Percentiles rank a stretch among this genome's conserved stretches.
These are phyloP conservation scores for Cloeon dipterum DNA, from an alignment of 2,888 invertebrate species.

Conservation along the genomic window DNA sequence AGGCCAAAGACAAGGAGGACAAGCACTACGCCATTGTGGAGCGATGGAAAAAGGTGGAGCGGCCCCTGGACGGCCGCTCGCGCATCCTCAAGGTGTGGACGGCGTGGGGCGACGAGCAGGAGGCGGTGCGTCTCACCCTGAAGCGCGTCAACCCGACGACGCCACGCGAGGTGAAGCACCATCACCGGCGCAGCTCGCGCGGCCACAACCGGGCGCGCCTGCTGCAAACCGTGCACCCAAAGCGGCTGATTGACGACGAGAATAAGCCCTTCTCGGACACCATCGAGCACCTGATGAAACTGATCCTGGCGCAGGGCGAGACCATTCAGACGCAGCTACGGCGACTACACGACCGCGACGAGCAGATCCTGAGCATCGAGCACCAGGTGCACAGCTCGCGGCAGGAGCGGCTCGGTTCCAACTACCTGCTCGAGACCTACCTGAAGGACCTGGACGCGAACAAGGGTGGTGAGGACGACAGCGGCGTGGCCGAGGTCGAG, in stretches of 20 bases:
- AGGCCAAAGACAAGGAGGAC: slow-evolving; percentile 26
- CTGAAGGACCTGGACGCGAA: slow-evolving; percentile 24
- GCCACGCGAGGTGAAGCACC: slow-evolving; percentile 3
- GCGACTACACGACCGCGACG: slow-evolving; percentile 38
- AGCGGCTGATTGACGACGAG: slow-evolving; percentile 13
- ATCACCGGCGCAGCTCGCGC: slow-evolving; percentile 6
- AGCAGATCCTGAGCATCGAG: slow-evolving; percentile 54
- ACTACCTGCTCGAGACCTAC: slow-evolving; percentile 57
- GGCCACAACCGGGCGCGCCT: slow-evolving; percentile 9
- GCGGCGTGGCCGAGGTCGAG: slow-evolving; percentile 36
- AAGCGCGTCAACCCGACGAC: slow-evolving; percentile 9
- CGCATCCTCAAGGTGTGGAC: slow-evolving; percentile 55
- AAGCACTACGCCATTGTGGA: slow-evolving; percentile 43
- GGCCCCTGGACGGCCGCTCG: slow-evolving; percentile 42
- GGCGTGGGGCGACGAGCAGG: slow-evolving; percentile 51
- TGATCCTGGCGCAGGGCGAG: slow-evolving; percentile 33
- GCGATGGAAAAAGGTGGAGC: slow-evolving; percentile 54
- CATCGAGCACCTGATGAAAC: slow-evolving; percentile 26
- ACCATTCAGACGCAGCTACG: slow-evolving; percentile 23
- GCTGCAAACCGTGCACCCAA: slow-evolving; percentile 13
- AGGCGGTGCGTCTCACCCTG: slow-evolving; percentile 28
- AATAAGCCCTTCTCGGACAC: slow-evolving; percentile 16
- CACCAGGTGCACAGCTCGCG: slow-evolving; percentile 50
- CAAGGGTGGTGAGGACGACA: slow-evolving; percentile 22
- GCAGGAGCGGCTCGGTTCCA: slow-evolving; percentile 51